phyloP scores from a whole-genome alignment of 2,113 vertebrate species.

The Lasiurus cinereus region DNA sequence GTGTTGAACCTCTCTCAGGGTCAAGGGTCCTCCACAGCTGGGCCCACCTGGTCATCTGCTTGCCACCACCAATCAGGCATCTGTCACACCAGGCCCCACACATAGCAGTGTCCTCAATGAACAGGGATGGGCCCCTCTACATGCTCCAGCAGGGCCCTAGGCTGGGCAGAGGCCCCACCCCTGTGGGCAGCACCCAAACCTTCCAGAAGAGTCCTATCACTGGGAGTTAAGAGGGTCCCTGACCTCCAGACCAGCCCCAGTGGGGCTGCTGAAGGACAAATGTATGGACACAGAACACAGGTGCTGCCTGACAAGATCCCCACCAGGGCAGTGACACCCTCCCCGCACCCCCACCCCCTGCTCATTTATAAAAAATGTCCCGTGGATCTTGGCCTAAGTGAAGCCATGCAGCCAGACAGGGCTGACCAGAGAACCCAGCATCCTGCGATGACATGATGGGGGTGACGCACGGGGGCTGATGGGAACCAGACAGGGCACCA shows the following conservation, averaged over 20 bases:
- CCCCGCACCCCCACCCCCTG: not conserved
- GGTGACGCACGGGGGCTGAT: no score
- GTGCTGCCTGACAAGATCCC: not conserved
- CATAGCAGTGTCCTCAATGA: fast-evolving
- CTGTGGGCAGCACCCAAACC: not conserved
- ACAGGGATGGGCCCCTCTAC: not conserved
- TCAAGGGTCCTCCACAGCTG: not conserved
- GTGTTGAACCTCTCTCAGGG: not conserved
- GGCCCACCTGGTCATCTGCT: no score
- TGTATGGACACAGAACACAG: fast-evolving
- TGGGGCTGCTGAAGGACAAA: not conserved
- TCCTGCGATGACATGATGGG: not conserved
- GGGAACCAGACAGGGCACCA: not conserved
- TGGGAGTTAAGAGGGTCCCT: not conserved
- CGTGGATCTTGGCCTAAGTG: fast-evolving
- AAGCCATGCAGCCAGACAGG: no score
- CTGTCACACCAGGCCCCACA: not conserved
- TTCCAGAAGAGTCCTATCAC: not conserved
- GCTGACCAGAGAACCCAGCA: not conserved
- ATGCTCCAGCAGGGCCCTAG: not conserved
- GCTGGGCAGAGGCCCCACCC: not conserved
- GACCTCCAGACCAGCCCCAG: not conserved
- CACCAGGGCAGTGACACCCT: fast-evolving
- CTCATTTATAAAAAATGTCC: not conserved
- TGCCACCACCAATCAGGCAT: no score